A percentile compares a stretch with the other conserved stretches of the same genome.
These are phyloP conservation scores for Lepidotrigona ventralis DNA, from an alignment of 1,140 invertebrate genomes.

Conservation along the genomic window DNA sequence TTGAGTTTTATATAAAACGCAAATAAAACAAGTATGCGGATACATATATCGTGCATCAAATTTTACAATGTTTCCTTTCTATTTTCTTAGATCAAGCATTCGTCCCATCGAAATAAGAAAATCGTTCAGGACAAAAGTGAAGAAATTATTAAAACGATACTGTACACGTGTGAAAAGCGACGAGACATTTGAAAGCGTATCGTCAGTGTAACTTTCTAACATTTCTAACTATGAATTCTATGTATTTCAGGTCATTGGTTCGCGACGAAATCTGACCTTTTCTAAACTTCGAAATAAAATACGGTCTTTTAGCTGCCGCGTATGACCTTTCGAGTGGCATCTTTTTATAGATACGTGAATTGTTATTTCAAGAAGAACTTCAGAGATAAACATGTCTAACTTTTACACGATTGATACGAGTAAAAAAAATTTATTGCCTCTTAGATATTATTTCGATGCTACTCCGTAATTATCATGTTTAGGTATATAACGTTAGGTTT, in stretches of 20 bases:
- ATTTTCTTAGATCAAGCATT: background rate
- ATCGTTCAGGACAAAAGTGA: no score
- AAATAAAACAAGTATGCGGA: background rate
- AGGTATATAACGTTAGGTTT: no score
- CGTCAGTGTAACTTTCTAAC: background rate
- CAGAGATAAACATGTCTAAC: background rate
- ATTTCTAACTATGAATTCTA: background rate
- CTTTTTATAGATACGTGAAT: background rate
- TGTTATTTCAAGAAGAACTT: background rate
- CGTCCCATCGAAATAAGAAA: background rate
- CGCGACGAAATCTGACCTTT: background rate
- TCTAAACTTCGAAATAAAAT: background rate
- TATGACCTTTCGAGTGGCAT: background rate
- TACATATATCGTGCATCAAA: background rate
- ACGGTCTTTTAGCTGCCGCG: background rate
- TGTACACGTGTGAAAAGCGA: background rate
- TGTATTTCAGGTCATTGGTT: background rate
- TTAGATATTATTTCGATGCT: no score
- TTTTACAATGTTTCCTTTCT: background rate
- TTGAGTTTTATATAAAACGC: no score
- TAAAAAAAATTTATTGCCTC: no score
- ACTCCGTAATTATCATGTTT: no score
- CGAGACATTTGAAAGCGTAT: background rate
- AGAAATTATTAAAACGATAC: background rate
- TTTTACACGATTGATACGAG: background rate